Base-by-base conservation (phyloP, 2,113 vertebrate genomes). In the Scomber colias region DNA sequence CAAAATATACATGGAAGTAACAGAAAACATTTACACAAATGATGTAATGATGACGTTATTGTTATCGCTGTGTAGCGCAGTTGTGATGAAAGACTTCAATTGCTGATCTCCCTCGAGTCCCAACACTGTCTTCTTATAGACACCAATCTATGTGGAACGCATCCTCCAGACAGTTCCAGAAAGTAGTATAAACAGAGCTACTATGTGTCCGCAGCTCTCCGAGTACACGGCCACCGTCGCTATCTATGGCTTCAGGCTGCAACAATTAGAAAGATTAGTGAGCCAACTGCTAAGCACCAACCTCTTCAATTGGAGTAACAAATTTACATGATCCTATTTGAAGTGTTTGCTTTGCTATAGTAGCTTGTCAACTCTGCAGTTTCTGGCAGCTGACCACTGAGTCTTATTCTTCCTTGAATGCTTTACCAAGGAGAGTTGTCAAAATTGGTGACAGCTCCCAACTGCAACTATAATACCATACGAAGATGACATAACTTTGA, bases 401-500 rank as follows among this genome's bases (percentile, higher is more conserved):
- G 70, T 70, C 65, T 21, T 56, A 31, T 57, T 56, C 31, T 76
- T 40, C 31, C 17, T 78, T 54, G 15, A 75, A 67, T 54, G 21
- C 31, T 45, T 56, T 17, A 14, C 31, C 53, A 46, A n/a, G 3
- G 46, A 71, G 30, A 70, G 46, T 19, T 11, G 54, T 69, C 35
- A 40, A 59, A 57, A 44, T 30, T 2, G 6, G 11, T 40, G 16
- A 59, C 60, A 55, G 50, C 50, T 67, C 64, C 31, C 17, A 59
- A 61, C 70, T 40, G 51, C 14, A 44, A 35, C 35, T 35, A 35
- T 35, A 8, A 17, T 27, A 35, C 50, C 2, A 17, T 5, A 30
- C 19, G 1, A 59, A 51, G 24, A 70, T 51, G 67, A 44, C 19
- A 27, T 27, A 27, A 27, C 24, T 27, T 24, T 54, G 10, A 61